Percentiles rank a stretch among this genome's conserved stretches.
phyloP scores from a whole-genome alignment of 2,113 vertebrate species.

The Mobula birostris region DNA sequence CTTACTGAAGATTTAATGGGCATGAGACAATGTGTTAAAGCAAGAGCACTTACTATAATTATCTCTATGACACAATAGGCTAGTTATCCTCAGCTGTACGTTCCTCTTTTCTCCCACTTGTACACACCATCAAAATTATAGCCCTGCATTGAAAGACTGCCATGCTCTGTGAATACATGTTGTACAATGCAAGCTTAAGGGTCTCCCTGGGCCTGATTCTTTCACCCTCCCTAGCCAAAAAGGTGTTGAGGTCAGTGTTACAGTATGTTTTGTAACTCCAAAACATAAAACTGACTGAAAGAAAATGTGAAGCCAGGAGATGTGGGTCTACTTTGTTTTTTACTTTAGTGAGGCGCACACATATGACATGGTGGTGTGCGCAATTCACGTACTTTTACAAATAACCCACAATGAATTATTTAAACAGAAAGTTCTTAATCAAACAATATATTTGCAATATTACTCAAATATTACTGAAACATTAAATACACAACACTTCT shows the following conservation, averaged over 20 bases:
- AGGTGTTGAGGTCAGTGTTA: background rate
- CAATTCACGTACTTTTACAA: too few species aligned
- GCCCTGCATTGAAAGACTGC: background rate
- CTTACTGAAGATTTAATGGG: background rate
- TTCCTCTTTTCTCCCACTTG: background rate
- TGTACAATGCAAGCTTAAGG: background rate
- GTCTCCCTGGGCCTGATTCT: background rate
- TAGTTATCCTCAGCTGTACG: background rate
- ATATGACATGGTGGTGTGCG: too few species aligned
- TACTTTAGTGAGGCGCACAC: too few species aligned
- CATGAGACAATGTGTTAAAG: background rate
- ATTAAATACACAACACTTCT: too few species aligned
- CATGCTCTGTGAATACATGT: background rate
- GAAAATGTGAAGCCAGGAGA: too few species aligned
- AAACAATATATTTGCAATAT: too few species aligned
- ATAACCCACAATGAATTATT: too few species aligned
- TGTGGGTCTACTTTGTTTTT: too few species aligned
- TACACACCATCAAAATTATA: conserved; percentile 12
- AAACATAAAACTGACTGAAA: too few species aligned
- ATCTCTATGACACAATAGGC: background rate
- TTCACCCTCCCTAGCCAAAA: background rate
- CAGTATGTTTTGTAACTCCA: too few species aligned
- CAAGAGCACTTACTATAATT: background rate
- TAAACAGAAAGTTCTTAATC: too few species aligned
- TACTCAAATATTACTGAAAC: too few species aligned